Conservation (phyloP, 1,140 invertebrate genomes). For the Lutraria rhynchaena region DNA sequence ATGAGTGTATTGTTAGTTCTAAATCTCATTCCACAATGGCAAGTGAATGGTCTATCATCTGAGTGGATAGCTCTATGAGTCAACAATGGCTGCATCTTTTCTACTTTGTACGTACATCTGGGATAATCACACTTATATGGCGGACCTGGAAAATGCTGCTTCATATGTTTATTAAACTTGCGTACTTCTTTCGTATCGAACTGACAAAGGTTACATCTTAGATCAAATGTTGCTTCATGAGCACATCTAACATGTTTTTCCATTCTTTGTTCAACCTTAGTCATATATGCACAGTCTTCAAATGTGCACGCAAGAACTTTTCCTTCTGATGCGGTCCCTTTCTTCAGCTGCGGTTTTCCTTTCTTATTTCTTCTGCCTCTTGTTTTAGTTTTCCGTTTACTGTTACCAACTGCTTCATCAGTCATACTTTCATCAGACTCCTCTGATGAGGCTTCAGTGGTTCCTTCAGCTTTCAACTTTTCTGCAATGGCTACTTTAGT, state of each 20-base stretch:
- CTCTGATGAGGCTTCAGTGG: background rate
- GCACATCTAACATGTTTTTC: conserved; percentile 73
- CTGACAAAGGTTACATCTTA: conserved; percentile 86
- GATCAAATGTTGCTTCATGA: conserved; percentile 84
- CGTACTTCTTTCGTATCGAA: conserved; percentile 87
- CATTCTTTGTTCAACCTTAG: conserved; percentile 55
- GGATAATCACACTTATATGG: conserved; percentile 85
- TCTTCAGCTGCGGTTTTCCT: conserved; percentile 1
- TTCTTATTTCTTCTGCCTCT: background rate
- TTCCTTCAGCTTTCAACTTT: background rate
- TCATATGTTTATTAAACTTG: conserved; percentile 87
- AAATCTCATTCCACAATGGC: conserved; percentile 82
- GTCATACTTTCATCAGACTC: conserved; percentile 19
- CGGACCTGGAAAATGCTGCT: conserved; percentile 86
- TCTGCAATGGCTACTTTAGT: no score
- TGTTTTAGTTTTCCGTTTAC: background rate
- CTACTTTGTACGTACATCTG: conserved; percentile 84
- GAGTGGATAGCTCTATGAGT: conserved; percentile 84
- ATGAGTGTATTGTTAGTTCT: conserved; percentile 83
- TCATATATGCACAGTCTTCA: conserved; percentile 66
- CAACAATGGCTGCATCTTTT: conserved; percentile 84
- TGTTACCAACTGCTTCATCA: conserved; percentile 27
- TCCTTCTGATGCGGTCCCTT: conserved; percentile 14
- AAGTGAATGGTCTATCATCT: conserved; percentile 84
- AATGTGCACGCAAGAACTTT: conserved; percentile 58